Conservation (phyloP, 2,113 vertebrate genomes). For the Pterocles burchelli region DNA sequence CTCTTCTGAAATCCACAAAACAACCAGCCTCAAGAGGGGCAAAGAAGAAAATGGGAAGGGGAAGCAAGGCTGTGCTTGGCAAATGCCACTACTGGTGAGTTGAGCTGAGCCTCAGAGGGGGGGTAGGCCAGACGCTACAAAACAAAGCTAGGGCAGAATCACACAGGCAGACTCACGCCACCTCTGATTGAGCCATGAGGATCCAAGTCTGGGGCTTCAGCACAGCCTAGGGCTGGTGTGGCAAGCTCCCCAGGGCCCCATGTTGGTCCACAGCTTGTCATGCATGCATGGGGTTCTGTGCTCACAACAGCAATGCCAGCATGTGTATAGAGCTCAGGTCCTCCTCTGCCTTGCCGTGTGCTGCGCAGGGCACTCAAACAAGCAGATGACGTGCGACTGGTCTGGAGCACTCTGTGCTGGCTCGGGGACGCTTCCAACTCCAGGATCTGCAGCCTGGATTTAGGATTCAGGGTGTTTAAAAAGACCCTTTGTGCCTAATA, state of each 20-base stretch:
- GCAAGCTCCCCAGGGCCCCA: rapidly evolving
- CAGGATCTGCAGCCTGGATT: background rate
- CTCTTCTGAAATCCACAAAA: background rate
- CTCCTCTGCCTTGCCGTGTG: background rate
- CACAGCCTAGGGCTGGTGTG: background rate
- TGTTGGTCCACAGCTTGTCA: rapidly evolving
- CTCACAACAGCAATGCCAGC: rapidly evolving
- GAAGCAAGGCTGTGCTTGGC: background rate
- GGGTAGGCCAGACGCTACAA: rapidly evolving
- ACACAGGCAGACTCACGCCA: rapidly evolving
- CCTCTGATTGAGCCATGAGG: rapidly evolving
- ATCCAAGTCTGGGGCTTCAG: rapidly evolving
- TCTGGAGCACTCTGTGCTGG: background rate
- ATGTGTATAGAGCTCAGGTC: rapidly evolving
- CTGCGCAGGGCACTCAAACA: rapidly evolving
- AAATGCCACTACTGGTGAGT: background rate
- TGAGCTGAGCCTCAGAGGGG: background rate
- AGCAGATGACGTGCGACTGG: rapidly evolving
- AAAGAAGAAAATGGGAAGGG: background rate
- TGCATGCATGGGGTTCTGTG: rapidly evolving
- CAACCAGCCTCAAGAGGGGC: background rate
- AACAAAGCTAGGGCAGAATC: rapidly evolving
- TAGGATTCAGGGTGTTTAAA: background rate
- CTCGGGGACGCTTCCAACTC: background rate
- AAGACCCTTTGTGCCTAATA: background rate